Base-by-base conservation (phyloP, 2,113 vertebrate genomes). In the Poicephalus gulielmi region DNA sequence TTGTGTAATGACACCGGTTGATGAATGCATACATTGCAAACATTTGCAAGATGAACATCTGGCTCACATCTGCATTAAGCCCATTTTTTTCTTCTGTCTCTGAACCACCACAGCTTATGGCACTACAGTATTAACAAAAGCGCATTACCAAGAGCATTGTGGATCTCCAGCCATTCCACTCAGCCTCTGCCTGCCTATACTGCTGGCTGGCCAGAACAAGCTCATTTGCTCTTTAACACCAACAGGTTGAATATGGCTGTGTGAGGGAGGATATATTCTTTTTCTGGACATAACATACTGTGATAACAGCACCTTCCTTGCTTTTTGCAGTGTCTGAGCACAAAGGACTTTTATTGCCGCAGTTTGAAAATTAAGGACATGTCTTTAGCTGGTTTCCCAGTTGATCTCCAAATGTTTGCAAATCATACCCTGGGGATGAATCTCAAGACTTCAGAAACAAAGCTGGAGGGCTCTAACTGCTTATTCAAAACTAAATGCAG, bases 1-100 rank as follows among this genome's bases (percentile, higher is more conserved):
- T 59, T 27, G 73, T 0, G 4, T 15, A 67, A 71, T 81, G 96
- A 96, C 94, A 90, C 64, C 96, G 93, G 86, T 85, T 67, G 95
- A 67, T 93, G 39, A 71, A 33, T 7, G 3, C 18, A 16, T 16
- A 31, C 55, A 78, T 9, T 96, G 86, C 92, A 95, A 28, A 50
- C 6, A 10, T 19, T 33, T 2, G 28, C 17, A 13, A 27, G 6
- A 7, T 2, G n/a, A 37, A 74, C 8, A 9, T 44, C 14, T 46
- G 46, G 25, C 35, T 80, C 70, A 11, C 31, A 6, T 4, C 55
- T 33, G 23, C 33, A 2, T 17, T 4, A 9, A 66, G 31, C 16
- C 20, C 37, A 0, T 11, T 23, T 64, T 64, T 50, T 3, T 7
- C 12, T 2, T 2, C 31, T 7, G 10, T 19, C 27, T 31, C 53